Evolutionary conservation across 2,797 vertebrate species (phyloP).

Genomic region (Mormyrus proboscirostris): DNA sequence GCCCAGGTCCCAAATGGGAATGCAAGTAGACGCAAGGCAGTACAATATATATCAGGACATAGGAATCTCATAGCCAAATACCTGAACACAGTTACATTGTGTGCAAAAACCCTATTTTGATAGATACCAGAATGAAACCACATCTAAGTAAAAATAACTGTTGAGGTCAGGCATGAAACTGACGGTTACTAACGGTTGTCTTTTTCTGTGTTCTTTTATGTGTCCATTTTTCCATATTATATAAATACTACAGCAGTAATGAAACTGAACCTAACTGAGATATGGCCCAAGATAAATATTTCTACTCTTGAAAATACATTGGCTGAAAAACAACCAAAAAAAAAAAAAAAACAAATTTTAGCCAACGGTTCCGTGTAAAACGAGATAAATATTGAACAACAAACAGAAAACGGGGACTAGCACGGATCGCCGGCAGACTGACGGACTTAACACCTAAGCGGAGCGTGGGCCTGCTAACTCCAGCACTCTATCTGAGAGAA

Average conservation of each 20-base stretch:
- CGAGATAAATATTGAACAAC: background rate
- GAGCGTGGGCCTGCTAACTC: background rate
- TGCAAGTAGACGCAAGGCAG: background rate
- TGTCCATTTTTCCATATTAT: background rate
- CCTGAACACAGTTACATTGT: background rate
- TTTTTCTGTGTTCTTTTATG: background rate
- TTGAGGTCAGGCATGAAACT: background rate
- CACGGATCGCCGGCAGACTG: background rate
- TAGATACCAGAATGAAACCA: background rate
- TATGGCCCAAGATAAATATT: background rate
- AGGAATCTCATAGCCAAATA: background rate
- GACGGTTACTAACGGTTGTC: background rate
- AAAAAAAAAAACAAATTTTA: background rate
- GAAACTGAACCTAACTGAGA: background rate
- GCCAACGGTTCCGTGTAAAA: background rate
- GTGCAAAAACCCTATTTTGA: background rate
- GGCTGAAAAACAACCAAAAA: background rate
- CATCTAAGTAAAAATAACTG: background rate
- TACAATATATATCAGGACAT: background rate
- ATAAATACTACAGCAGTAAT: background rate
- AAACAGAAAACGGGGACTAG: background rate
- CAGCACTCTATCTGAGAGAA: background rate
- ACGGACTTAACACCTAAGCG: background rate
- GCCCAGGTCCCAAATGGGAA: background rate
- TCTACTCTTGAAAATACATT: background rate